Conservation (phyloP, 53 echinoderm and acorn worm genomes). For the Paracentrotus lividus region DNA sequence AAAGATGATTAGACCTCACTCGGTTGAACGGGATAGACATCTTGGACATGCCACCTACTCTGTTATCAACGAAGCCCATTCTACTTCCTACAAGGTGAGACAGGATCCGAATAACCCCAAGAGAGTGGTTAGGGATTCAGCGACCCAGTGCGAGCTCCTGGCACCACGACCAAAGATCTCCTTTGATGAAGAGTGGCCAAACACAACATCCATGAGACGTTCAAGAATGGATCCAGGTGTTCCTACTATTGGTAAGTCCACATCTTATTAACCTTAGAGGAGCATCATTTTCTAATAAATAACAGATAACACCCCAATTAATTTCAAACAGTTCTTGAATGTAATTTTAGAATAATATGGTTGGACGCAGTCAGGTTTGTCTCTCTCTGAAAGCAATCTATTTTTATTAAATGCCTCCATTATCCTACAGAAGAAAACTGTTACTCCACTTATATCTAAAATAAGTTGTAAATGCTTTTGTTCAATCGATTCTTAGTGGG, state of each 20-base stretch:
- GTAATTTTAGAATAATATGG: too few species aligned
- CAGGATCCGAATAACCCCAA: slow-evolving; percentile 19
- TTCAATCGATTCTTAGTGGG: too few species aligned
- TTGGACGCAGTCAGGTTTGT: too few species aligned
- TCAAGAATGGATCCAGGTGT: slow-evolving; percentile 52
- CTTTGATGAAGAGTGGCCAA: slow-evolving; percentile 42
- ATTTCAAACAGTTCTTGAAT: too few species aligned
- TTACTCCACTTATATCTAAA: too few species aligned
- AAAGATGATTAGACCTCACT: slow-evolving; percentile 56
- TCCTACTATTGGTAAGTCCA: slow-evolving; percentile 59
- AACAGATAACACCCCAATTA: too few species aligned
- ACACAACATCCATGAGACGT: not conserved
- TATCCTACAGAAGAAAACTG: too few species aligned
- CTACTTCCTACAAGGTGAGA: slow-evolving; percentile 21
- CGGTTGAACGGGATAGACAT: slow-evolving; percentile 53
- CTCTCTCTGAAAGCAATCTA: too few species aligned
- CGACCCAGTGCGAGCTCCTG: slow-evolving; percentile 53
- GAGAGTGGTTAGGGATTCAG: slow-evolving; percentile 28
- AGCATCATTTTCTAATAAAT: too few species aligned
- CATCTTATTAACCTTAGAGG: too few species aligned
- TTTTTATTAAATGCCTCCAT: too few species aligned
- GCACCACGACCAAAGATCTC: slow-evolving; percentile 55
- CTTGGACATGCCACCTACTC: slow-evolving; percentile 48
- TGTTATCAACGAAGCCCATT: slow-evolving; percentile 54
- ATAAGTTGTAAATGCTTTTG: too few species aligned